Percentiles rank a stretch among this genome's conserved stretches.
These are phyloP conservation scores for Phytoseiulus persimilis DNA, from an alignment of 2,888 invertebrate genomes.

Conservation along the genomic window DNA sequence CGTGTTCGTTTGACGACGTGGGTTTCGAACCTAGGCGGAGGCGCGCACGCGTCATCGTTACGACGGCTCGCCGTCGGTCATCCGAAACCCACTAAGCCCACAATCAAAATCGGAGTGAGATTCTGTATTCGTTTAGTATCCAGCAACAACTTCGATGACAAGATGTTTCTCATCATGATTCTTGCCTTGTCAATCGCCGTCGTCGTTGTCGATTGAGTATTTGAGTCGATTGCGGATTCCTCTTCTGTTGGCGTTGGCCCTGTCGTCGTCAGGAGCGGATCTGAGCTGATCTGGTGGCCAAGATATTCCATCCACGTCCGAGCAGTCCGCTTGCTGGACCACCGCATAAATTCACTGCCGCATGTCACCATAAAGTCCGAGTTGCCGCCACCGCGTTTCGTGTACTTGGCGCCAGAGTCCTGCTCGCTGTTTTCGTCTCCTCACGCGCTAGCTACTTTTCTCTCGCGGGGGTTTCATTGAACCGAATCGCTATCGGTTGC, in stretches of 20 bases:
- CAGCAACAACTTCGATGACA: background rate
- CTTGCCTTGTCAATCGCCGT: no score
- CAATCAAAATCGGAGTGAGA: background rate
- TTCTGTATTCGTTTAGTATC: background rate
- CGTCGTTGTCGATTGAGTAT: background rate
- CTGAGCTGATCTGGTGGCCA: background rate
- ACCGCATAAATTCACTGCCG: background rate
- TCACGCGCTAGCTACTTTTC: background rate
- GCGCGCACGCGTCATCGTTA: background rate
- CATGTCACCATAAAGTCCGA: background rate
- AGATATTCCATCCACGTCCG: background rate
- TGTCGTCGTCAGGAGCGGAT: background rate
- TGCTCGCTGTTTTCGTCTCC: background rate
- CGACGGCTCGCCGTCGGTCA: background rate
- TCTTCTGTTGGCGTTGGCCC: background rate
- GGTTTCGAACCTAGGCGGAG: background rate
- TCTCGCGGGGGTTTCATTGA: background rate
- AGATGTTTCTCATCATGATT: background rate
- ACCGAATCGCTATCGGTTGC: background rate
- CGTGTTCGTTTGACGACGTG: background rate
- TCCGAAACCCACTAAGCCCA: background rate
- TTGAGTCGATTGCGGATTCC: background rate
- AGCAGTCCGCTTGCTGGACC: background rate
- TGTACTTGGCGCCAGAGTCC: background rate
- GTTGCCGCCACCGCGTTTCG: background rate